Percentiles rank a stretch among this genome's conserved stretches.
Conservation (phyloP, 2,888 invertebrate genomes). For the Athetis lepigone region DNA sequence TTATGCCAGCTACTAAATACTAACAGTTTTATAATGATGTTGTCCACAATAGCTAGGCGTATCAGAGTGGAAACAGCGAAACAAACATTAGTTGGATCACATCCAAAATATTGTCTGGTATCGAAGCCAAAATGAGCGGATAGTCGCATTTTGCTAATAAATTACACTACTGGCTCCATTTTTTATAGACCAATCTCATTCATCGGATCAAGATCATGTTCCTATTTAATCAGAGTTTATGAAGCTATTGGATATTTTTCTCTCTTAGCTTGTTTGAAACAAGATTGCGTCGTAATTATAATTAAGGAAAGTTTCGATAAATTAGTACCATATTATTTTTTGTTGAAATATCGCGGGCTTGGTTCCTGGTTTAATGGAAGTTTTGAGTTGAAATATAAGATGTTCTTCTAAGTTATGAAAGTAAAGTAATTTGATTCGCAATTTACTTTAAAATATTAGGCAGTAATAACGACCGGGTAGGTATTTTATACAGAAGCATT, state of each 20-base stretch:
- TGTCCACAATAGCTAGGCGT: conserved; percentile 68
- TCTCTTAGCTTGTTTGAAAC: conserved; percentile 7
- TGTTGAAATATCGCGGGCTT: background rate
- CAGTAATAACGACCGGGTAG: background rate
- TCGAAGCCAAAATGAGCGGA: conserved; percentile 73
- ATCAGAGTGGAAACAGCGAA: conserved; percentile 69
- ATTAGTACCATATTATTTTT: background rate
- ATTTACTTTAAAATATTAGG: conserved; percentile 18
- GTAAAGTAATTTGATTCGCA: conserved; percentile 24
- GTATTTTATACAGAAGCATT: background rate
- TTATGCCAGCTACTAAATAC: conserved; percentile 41
- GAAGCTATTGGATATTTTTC: conserved; percentile 23
- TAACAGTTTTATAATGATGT: conserved; percentile 58
- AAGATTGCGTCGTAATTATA: conserved; percentile 23
- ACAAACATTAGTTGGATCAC: conserved; percentile 75
- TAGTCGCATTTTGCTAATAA: conserved; percentile 72
- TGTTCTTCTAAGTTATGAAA: conserved; percentile 1
- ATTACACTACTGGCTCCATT: conserved; percentile 64
- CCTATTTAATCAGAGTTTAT: conserved; percentile 56
- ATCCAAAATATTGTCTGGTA: conserved; percentile 75
- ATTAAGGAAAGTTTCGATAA: conserved; percentile 2
- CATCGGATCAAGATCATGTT: conserved; percentile 53
- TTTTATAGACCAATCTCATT: conserved; percentile 70
- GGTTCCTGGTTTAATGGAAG: background rate
- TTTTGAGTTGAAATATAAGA: conserved; percentile 13